Base-by-base conservation (phyloP, 2,113 vertebrate species). In the Balaeniceps rex region DNA sequence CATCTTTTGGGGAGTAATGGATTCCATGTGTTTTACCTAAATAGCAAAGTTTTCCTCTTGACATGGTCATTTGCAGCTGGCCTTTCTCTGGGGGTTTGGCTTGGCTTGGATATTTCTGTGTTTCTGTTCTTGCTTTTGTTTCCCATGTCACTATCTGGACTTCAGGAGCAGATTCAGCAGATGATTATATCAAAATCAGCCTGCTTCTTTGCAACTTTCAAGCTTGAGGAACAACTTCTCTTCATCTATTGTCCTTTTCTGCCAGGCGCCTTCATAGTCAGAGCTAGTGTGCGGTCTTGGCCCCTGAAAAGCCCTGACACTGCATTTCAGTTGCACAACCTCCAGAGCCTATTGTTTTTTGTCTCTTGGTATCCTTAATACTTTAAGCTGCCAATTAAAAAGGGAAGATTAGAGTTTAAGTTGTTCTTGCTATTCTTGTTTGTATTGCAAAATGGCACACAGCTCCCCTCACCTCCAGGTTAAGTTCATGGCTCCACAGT, bases 321-420 rank as follows among this genome's bases (percentile, higher is more conserved):
- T 40, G 58, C 78, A 88, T 94, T 96, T 85, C 83, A 52, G 63
- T 97, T 88, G 75, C 92, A 83, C 87, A 94, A 94, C 79, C 79
- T 92, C 77, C 34, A 44, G 42, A 91, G 88, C 80, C 91, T 54
- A 89, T 91, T 96, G 92, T 71, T 75, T 94, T 92, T 89, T 94
- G 95, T 93, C 83, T 75, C 87, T 85, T 88, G 74, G 44, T 88
- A 72, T 68, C 91, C 88, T 40, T 97, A 94, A 92, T 95, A 93
- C 19, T 6, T 94, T 95, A 96, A 93, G 87, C 91, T 88, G 76
- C 76, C 72, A 81, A 84, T 94, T 93, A 92, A 78, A 91, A 92
- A 65, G 36, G 46, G 52, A 75, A 91, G 94, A 95, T 97, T 93
- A 94, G 80, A 28, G 72, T 87, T 92, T 55, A 64, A 84, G 10